Percentiles rank a stretch among this genome's conserved stretches.
Evolutionary conservation across 2,888 invertebrate genomes (phyloP).

Genomic region (Luperina nickerlii): DNA sequence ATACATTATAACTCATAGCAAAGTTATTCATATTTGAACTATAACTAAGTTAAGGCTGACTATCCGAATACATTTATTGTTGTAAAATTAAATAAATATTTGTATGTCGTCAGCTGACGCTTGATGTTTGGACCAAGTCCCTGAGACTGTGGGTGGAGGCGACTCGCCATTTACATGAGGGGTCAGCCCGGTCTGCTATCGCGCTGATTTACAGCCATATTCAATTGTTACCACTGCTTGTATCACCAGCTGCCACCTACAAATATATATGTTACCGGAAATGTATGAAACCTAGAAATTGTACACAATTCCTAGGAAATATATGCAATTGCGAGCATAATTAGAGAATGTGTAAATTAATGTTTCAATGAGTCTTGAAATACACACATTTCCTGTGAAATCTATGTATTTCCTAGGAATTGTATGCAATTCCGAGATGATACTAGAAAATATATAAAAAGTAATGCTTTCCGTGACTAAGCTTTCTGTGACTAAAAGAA

Average conservation of each 20-base stretch:
- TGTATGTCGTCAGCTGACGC: conserved; percentile 62
- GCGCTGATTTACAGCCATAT: conserved; percentile 87
- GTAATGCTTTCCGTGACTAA: too few relatives aligned
- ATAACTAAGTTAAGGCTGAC: too few relatives aligned
- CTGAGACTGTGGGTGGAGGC: conserved; percentile 77
- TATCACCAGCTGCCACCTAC: conserved; percentile 86
- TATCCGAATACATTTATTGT: background rate
- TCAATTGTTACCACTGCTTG: conserved; percentile 87
- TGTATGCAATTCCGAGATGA: too few relatives aligned
- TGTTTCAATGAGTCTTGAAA: too few relatives aligned
- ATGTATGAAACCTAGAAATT: too few relatives aligned
- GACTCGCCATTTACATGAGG: conserved; percentile 84
- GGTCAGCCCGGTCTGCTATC: conserved; percentile 84
- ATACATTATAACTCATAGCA: background rate
- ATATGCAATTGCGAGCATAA: too few relatives aligned
- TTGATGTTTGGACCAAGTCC: conserved; percentile 73
- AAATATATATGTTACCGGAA: conserved; percentile 69
- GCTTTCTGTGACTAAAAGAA: too few relatives aligned
- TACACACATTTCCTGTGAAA: too few relatives aligned
- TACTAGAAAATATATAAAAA: too few relatives aligned
- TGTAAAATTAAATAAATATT: conserved; percentile 13
- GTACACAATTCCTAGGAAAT: too few relatives aligned
- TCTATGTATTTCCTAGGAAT: too few relatives aligned
- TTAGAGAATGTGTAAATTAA: too few relatives aligned
- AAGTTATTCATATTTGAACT: background rate